Evolutionary conservation across 1,140 invertebrate genomes (phyloP).

Genomic region (Pogonus chalceus): DNA sequence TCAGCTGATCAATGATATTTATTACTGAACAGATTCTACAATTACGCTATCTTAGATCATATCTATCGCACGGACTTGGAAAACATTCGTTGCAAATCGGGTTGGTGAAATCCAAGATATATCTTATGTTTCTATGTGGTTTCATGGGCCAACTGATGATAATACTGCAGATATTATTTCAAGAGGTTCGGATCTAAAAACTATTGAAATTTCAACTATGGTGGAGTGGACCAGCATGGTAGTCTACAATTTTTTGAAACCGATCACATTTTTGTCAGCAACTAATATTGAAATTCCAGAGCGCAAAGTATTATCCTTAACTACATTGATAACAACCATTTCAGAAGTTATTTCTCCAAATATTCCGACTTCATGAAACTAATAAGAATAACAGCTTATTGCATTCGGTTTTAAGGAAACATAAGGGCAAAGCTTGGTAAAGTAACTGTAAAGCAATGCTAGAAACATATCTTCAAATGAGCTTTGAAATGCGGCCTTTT

Average conservation of each 20-base stretch:
- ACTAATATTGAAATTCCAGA: too few relatives aligned
- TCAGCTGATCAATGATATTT: slow-evolving; percentile 10
- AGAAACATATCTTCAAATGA: too few relatives aligned
- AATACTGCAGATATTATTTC: slow-evolving; percentile 33
- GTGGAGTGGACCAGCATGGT: slow-evolving; percentile 26
- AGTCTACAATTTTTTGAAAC: neutral
- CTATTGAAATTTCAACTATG: slow-evolving; percentile 22
- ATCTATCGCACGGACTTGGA: slow-evolving; percentile 14
- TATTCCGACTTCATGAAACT: too few relatives aligned
- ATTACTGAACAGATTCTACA: slow-evolving; percentile 30
- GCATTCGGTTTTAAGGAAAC: too few relatives aligned
- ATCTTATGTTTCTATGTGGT: slow-evolving; percentile 18
- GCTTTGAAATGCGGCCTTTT: too few relatives aligned
- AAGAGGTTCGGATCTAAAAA: slow-evolving; percentile 18
- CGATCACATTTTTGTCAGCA: too few relatives aligned
- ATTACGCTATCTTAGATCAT: slow-evolving; percentile 29
- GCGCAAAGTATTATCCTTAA: too few relatives aligned
- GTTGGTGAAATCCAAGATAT: slow-evolving; percentile 29
- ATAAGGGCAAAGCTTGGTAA: too few relatives aligned
- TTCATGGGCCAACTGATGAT: slow-evolving; percentile 24
- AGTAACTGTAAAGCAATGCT: too few relatives aligned
- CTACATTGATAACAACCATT: too few relatives aligned
- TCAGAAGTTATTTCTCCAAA: too few relatives aligned
- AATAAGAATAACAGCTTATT: too few relatives aligned
- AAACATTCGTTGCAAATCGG: slow-evolving; percentile 28